Evolutionary conservation across 2,797 vertebrate species (phyloP), one percentile per base, ranked within the genome.

Genomic region (Mionectes olivaceus): DNA sequence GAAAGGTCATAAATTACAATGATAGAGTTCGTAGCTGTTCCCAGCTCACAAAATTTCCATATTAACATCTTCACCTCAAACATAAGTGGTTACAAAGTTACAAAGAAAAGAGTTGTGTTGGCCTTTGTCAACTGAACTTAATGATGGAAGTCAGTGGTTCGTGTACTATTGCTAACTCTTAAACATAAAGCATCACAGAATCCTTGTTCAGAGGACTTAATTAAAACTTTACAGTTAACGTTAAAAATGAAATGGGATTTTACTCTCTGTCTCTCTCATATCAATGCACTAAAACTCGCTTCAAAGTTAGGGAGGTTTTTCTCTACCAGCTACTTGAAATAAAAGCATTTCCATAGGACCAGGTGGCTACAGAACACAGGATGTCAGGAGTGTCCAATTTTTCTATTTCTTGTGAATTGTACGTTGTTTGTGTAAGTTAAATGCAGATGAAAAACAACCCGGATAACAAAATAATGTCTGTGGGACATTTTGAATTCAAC

Each of bases 41-140:
- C 93, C 91, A 96, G 96, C 97, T 98, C 97, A 94, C 97, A 94
- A 97, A 97, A 97, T 98, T 98, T 98, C 97, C 97, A 96, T 97
- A 97, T 97, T 98, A 98, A 98, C 98, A 97, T 98, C 97, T 98
- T 98, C 97, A 98, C 97, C 97, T 98, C 97, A 93, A 97, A 97
- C 95, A 97, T 98, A 98, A 98, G 98, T 96, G 98, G 97, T 98
- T 98, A 97, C 95, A 96, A 96, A 98, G 96, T 97, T 96, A 96
- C 95, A 96, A 96, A 95, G 94, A 95, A 96, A 96, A 97, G 95
- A 96, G 93, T 97, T 95, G 89, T 88, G 55, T 91, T 96, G 97
- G 97, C 96, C 95, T 97, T 97, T 97, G 91, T 97, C 97, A 97
- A 94, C 96, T 90, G 92, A 77, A 89, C 95, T 97, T 97, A 90